Percentiles rank a stretch among this genome's conserved stretches.
Evolutionary conservation across 2,888 invertebrate genomes (phyloP).

Genomic region (Eupithecia subumbrata): DNA sequence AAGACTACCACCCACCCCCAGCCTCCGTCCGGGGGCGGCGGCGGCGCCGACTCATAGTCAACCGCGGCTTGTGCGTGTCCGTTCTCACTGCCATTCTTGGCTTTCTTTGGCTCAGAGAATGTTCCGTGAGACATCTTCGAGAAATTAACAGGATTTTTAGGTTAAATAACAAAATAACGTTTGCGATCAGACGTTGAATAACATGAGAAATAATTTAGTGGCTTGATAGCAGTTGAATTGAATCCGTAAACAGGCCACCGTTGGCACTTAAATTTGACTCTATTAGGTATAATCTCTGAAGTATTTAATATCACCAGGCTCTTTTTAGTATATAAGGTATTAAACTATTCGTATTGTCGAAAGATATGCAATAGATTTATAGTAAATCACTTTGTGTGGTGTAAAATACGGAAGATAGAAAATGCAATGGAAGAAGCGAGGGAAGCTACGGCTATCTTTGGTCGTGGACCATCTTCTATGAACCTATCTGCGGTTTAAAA

Average conservation of each 20-base stretch:
- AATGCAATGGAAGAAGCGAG: conserved; percentile 52
- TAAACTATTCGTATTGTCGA: conserved; percentile 55
- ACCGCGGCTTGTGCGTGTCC: conserved; percentile 61
- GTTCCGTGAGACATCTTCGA: conserved; percentile 75
- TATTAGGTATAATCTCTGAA: conserved; percentile 36
- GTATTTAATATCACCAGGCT: conserved; percentile 46
- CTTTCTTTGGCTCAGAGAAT: conserved; percentile 54
- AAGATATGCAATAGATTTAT: conserved; percentile 58
- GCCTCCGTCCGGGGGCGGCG: conserved; percentile 95
- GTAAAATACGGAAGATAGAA: conserved; percentile 44
- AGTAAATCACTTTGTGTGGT: conserved; percentile 44
- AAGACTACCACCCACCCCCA: conserved; percentile 98
- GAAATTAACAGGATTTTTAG: not conserved
- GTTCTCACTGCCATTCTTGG: conserved; percentile 64
- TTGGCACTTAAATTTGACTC: conserved; percentile 48
- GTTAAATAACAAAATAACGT: not conserved
- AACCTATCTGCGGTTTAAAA: conserved; percentile 66
- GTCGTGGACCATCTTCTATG: conserved; percentile 63
- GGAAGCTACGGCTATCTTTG: conserved; percentile 61
- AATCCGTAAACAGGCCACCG: conserved; percentile 31
- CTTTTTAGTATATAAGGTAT: conserved; percentile 27
- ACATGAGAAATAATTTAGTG: not conserved
- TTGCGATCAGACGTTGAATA: not conserved
- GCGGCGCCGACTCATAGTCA: conserved; percentile 64
- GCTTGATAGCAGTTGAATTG: not conserved